These are phyloP conservation scores for Andricus grossulariae DNA, from an alignment of 1,140 invertebrate species.

Conservation along the genomic window DNA sequence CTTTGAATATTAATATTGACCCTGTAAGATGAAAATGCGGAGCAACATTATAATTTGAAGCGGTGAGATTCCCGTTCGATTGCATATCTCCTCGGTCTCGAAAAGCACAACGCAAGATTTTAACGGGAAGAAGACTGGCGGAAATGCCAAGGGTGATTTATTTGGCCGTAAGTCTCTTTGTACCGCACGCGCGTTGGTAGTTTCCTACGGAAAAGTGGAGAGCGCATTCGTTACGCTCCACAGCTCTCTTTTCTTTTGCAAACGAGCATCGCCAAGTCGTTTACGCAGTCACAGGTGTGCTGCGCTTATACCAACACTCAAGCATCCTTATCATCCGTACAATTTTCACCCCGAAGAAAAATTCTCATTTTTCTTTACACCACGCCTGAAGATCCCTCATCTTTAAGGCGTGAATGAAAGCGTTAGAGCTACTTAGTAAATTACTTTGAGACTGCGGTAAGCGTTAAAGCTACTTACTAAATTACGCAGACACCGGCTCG, in stretches of 20 bases:
- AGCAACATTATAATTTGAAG: not conserved
- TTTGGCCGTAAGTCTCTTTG: slow-evolving; percentile 47
- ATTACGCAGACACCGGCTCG: slow-evolving; percentile 14
- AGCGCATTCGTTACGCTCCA: slow-evolving; percentile 12
- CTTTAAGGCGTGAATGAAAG: slow-evolving; percentile 21
- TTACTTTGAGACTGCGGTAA: slow-evolving; percentile 13
- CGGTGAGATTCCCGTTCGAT: slow-evolving; percentile 15
- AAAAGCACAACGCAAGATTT: slow-evolving; percentile 22
- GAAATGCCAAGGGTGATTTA: slow-evolving; percentile 51
- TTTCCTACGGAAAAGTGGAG: slow-evolving; percentile 16
- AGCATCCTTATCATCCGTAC: slow-evolving; percentile 16
- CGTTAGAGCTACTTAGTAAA: slow-evolving; percentile 20
- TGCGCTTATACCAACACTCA: slow-evolving; percentile 18
- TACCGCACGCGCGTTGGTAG: slow-evolving; percentile 18
- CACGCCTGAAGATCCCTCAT: not conserved
- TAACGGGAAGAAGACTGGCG: slow-evolving; percentile 16
- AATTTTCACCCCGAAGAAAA: slow-evolving; percentile 22
- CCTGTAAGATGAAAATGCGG: too few species aligned
- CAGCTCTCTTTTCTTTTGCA: slow-evolving; percentile 4
- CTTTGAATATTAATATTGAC: too few species aligned
- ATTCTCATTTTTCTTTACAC: not conserved
- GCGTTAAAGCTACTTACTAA: slow-evolving; percentile 24
- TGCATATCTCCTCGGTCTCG: slow-evolving; percentile 19
- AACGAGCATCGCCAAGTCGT: slow-evolving; percentile 8
- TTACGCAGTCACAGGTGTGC: slow-evolving; percentile 16